Percentiles rank a stretch among this genome's conserved stretches.
Conservation (phyloP, 2,888 invertebrate genomes). For the Omphaloscelis lunosa region DNA sequence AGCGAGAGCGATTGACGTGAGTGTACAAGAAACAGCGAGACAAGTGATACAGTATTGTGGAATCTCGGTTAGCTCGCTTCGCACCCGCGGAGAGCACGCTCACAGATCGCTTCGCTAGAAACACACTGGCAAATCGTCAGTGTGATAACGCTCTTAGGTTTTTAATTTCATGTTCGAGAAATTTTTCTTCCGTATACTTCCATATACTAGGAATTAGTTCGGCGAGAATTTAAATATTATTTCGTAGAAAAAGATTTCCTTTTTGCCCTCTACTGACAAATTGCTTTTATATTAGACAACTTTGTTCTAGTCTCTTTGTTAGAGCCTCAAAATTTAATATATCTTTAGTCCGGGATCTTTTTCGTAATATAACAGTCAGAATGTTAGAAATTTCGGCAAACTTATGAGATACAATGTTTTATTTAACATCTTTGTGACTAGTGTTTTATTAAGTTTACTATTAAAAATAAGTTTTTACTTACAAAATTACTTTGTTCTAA, state of each 20-base stretch:
- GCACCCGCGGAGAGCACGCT: no score
- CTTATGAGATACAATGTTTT: conserved; percentile 12
- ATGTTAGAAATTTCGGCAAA: conserved; percentile 11
- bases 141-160: no score
- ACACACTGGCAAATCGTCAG: no score
- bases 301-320: conserved; percentile 48
- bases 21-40: no score
- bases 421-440: conserved; percentile 14
- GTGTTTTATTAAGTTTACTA: conserved; percentile 13
- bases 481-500: background rate
- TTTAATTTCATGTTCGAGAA: background rate
- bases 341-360: conserved; percentile 29
- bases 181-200: conserved; percentile 38
- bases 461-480: conserved; percentile 18
- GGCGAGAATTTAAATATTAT: conserved; percentile 70
- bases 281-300: conserved; percentile 65
- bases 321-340: conserved; percentile 44
- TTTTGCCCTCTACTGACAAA: conserved; percentile 55
- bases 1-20: no score
- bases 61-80: no score
- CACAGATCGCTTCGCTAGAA: no score
- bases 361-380: conserved; percentile 10
- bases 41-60: no score
- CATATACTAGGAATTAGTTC: conserved; percentile 66
- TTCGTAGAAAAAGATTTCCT: conserved; percentile 64